Base-by-base conservation (phyloP, 2,888 invertebrate species). In the Spilosoma lubricipeda region DNA sequence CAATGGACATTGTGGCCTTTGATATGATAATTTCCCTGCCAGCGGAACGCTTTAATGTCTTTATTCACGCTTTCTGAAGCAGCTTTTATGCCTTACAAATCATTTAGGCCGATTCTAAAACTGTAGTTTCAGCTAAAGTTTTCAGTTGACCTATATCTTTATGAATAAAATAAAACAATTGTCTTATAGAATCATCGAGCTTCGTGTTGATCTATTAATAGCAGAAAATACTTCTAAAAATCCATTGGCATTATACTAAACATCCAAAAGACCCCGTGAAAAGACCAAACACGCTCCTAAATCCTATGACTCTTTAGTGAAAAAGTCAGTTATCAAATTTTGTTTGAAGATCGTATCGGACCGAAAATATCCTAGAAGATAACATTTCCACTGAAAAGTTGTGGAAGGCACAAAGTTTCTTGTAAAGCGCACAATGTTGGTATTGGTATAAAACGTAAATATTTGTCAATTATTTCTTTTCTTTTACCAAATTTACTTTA, bases 1-100 rank as follows among this genome's bases (percentile, higher is more conserved):
- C 63, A 63, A 63, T 63, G 63, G 63, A 63, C 63, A 63, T 18
- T 30, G 63, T 63, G 63, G 63, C 18, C 63, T 63, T 63, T 63
- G 63, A 63, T 30, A 63, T 63, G 63, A 30, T 63, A 63, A 63
- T 63, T 63, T 30, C 30, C 30, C 63, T 63, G 18, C 30, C 63
- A 63, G 63, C 63, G 63, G 63, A 63, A 63, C 18, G 18, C 63
- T 63, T 63, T 63, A 63, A 30, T 63, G 63, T 30, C 63, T 63
- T 63, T 63, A 63, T 63, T 63, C 63, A 63, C 63, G 30, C 63
- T 63, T 63, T 63, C 30, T 63, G 27, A 30, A 63, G 30, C 63
- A 30, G 30, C 30, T 63, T 63, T 63, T 30, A 63, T 30, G 63
- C 30, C 63, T 30, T 30, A 30, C 63, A 63, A 63, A 63, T 63